These are phyloP conservation scores for Nemurella pictetii DNA, from an alignment of 2,888 invertebrate genomes.

Conservation along the genomic window DNA sequence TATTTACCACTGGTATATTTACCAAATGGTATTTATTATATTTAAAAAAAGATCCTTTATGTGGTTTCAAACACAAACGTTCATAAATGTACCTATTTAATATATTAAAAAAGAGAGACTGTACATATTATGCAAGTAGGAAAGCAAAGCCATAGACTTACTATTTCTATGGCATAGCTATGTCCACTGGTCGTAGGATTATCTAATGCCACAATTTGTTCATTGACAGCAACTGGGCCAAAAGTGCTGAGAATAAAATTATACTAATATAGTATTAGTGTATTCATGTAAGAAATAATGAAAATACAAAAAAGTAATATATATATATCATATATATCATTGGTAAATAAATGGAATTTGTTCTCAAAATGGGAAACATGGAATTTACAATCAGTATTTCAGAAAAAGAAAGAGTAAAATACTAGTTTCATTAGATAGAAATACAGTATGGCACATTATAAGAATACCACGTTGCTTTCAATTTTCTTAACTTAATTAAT, in stretches of 20 bases:
- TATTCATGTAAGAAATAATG: not conserved
- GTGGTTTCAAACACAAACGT: too few species aligned
- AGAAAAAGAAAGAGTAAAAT: not conserved
- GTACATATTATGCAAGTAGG: not conserved
- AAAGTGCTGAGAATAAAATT: not conserved
- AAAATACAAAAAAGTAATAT: not conserved
- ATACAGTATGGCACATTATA: conserved; percentile 27
- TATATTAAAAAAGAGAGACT: not conserved
- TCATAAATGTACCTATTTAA: too few species aligned
- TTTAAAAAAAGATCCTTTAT: too few species aligned
- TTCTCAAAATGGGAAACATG: not conserved
- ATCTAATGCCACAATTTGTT: not conserved
- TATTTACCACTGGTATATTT: too few species aligned
- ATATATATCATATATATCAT: too few species aligned
- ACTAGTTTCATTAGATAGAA: not conserved
- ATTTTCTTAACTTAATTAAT: conserved; percentile 2
- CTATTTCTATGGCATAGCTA: too few species aligned
- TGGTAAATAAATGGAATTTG: not conserved
- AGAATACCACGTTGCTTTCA: conserved; percentile 30
- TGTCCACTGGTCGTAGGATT: not conserved
- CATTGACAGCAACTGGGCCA: not conserved
- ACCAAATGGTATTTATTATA: too few species aligned
- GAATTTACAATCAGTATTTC: not conserved
- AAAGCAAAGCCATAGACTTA: not conserved
- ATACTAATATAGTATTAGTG: not conserved